Percentiles rank a stretch among this genome's conserved stretches.
Evolutionary conservation across 23 tunicate species (phyloP).

Genomic region (Styela clava): DNA sequence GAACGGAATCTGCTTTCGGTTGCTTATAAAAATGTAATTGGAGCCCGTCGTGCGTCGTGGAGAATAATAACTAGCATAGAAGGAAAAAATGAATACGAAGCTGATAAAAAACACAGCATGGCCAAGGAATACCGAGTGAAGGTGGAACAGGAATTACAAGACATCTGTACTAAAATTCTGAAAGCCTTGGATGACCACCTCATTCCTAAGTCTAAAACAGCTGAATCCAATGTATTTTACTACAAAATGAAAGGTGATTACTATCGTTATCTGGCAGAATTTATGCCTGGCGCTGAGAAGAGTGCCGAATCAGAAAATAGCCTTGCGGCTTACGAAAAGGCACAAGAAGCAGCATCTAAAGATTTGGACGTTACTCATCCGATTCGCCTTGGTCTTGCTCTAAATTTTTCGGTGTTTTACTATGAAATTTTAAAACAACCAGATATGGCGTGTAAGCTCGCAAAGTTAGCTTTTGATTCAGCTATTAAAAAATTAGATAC

Average conservation of each 20-base stretch:
- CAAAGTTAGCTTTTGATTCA: slow-evolving; percentile 20
- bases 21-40: slow-evolving; percentile 33
- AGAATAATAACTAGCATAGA: slow-evolving; percentile 26
- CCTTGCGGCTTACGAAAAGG: slow-evolving; percentile 1
- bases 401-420: slow-evolving; percentile 22
- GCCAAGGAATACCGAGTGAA: slow-evolving; percentile 9
- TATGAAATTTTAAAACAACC: slow-evolving; percentile 31
- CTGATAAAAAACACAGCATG: slow-evolving; percentile 1
- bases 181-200: neutral
- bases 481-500: slow-evolving; percentile 12
- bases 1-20: slow-evolving; percentile 54
- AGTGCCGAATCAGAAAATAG: neutral
- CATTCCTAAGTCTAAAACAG: neutral
- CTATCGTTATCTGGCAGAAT: slow-evolving; percentile 19
- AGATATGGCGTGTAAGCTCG: slow-evolving; percentile 5
- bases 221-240: slow-evolving; percentile 16
- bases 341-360: neutral
- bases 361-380: slow-evolving; percentile 9
- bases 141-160: slow-evolving; percentile 34
- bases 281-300: slow-evolving; percentile 3
- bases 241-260: slow-evolving; percentile 29
- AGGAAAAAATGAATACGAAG: slow-evolving; percentile 26
- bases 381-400: slow-evolving; percentile 30
- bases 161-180: slow-evolving; percentile 34
- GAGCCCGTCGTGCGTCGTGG: slow-evolving; percentile 48